Evolutionary conservation across 1,140 invertebrate genomes (phyloP), one percentile per base, ranked within the genome.

Genomic region (Drosophila sproati): DNA sequence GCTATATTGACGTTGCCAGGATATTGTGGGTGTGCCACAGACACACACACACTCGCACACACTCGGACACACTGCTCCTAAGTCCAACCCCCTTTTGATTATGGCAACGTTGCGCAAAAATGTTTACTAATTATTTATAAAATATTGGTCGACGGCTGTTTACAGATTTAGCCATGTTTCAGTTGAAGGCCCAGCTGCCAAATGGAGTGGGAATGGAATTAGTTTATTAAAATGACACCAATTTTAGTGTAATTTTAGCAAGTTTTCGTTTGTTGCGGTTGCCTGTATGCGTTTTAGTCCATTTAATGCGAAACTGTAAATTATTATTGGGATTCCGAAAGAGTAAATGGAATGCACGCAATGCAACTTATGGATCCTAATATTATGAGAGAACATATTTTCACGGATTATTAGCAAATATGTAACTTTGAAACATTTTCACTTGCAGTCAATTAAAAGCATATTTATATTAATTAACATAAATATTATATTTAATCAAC

Each of bases 61-160:
- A 12, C 12, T 12, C 12, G 12, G 12, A 12, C 12, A 12, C 29
- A 3, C 28, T 31, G 45, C 45, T 20, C 20, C 12, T 12, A 20
- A 5, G 12, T 6, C n/a, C n/a, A 5, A 7, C 10, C 12, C 41
- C 29, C n/a, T 5, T 66, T 10, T 69, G 39, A 70, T 55, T 78
- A 61, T 48, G 48, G 37, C 73, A 67, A 29, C 48, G 34, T 62
- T 61, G 56, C 37, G 61, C 64, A 54, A 77, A 87, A 77, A 83
- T 88, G 50, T 83, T 80, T 71, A 59, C 83, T 87, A 88, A 87
- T 87, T 87, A 87, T 87, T 88, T 80, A 74, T 76, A 83, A 87
- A 87, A 87, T 83, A 88, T 88, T 88, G 77, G 83, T 64, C 51
- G 62, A 68, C 74, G 31, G 51, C 80, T 73, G 83, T 82, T 88